Evolutionary conservation across 2,888 invertebrate genomes (phyloP).

Genomic region (Cephonodes hylas): DNA sequence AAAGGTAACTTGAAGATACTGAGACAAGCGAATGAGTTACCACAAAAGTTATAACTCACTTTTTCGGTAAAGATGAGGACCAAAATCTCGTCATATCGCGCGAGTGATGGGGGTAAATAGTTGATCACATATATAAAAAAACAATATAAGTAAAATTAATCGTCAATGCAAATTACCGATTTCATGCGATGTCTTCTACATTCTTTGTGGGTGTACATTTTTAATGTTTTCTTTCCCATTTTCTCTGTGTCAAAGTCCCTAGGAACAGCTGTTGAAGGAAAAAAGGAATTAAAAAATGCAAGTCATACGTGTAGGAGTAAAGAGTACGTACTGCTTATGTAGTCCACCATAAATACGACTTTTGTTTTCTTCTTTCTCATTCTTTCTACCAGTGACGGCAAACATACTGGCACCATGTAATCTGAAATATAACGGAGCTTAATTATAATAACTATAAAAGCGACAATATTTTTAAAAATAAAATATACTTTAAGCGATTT

Average conservation of each 20-base stretch:
- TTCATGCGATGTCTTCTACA: constrained; percentile 56
- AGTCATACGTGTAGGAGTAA: background rate
- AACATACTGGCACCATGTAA: constrained; percentile 64
- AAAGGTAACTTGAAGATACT: too few species aligned
- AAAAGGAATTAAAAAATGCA: background rate
- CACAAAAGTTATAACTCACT: too few species aligned
- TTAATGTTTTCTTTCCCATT: constrained; percentile 65
- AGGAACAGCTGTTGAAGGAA: constrained; percentile 54
- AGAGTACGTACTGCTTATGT: constrained; percentile 59
- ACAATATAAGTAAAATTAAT: background rate
- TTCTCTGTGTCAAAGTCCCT: constrained; percentile 62
- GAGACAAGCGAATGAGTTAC: too few species aligned
- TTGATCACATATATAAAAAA: background rate
- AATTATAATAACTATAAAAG: too few species aligned
- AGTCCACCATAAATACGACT: constrained; percentile 61
- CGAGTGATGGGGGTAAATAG: too few species aligned
- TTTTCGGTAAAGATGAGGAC: too few species aligned
- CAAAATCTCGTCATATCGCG: too few species aligned
- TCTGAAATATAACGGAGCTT: constrained; percentile 50
- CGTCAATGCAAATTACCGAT: constrained; percentile 38
- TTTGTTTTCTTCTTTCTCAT: constrained; percentile 44
- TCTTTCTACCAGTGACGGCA: constrained; percentile 56
- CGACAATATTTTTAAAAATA: too few species aligned
- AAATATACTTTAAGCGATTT: too few species aligned
- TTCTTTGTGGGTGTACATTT: constrained; percentile 60